Percentiles rank a stretch among this genome's conserved stretches.
Evolutionary conservation across 2,888 invertebrate genomes (phyloP).

Genomic region (Sesia bembeciformis): DNA sequence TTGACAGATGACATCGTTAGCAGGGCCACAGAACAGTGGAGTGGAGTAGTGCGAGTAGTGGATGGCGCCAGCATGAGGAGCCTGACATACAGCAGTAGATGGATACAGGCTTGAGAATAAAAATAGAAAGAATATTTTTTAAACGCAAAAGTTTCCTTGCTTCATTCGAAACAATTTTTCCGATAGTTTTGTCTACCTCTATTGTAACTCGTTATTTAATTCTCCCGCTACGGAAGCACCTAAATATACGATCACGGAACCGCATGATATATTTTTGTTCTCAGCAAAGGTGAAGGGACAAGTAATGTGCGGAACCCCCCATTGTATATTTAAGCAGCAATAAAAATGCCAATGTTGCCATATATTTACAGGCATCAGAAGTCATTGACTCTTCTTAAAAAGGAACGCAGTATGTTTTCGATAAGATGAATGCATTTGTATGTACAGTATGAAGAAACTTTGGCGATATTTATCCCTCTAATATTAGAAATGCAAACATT

Average conservation of each 20-base stretch:
- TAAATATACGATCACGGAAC: background rate
- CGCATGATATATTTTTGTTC: background rate
- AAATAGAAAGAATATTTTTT: too few species aligned
- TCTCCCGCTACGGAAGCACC: background rate
- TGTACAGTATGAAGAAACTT: background rate
- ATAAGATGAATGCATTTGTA: background rate
- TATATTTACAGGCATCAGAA: conserved; percentile 8
- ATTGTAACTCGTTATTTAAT: background rate
- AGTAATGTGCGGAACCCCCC: background rate
- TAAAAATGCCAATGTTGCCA: conserved; percentile 21
- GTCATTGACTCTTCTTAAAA: background rate
- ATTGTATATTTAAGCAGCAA: conserved; percentile 11
- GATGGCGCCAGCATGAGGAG: too few species aligned
- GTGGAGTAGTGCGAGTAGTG: too few species aligned
- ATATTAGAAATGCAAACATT: too few species aligned
- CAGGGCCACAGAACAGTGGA: too few species aligned
- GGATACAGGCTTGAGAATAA: too few species aligned
- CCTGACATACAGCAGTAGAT: too few species aligned
- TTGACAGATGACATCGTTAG: too few species aligned
- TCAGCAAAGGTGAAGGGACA: background rate
- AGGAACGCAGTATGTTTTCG: background rate
- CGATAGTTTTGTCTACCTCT: too few species aligned
- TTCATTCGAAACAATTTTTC: too few species aligned
- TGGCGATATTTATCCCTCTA: too few species aligned
- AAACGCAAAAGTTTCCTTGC: too few species aligned